A percentile compares a stretch with the other conserved stretches of the same genome.
Evolutionary conservation across 2,888 invertebrate species (phyloP).

Genomic region (Aphodius granarius): DNA sequence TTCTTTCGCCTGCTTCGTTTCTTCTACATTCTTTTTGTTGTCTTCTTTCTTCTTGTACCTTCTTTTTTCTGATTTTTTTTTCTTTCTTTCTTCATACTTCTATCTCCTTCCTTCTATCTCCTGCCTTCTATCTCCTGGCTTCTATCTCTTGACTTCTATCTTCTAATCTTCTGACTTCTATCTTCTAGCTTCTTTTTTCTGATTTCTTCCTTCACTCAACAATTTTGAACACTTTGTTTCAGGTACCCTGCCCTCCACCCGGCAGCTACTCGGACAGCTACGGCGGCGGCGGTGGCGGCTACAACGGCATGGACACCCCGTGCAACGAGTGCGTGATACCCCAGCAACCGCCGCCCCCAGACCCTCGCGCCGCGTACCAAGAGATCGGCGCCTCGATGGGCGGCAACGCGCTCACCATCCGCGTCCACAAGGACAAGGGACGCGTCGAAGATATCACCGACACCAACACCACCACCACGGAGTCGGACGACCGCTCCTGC

Average conservation of each 20-base stretch:
- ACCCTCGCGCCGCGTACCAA: slow-evolving; percentile 56
- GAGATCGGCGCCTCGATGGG: slow-evolving; percentile 69
- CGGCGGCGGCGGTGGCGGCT: slow-evolving; percentile 42
- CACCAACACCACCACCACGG: slow-evolving; percentile 50
- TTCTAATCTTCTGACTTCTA: too few species aligned
- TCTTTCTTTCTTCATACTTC: too few species aligned
- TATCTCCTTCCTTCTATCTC: too few species aligned
- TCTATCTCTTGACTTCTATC: too few species aligned
- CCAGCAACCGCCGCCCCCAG: slow-evolving; percentile 32
- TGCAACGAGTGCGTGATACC: slow-evolving; percentile 43
- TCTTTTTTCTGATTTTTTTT: too few species aligned
- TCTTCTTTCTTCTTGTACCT: too few species aligned
- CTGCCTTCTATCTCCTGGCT: too few species aligned
- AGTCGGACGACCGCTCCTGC: slow-evolving; percentile 50
- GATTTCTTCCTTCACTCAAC: too few species aligned
- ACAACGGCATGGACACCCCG: slow-evolving; percentile 16
- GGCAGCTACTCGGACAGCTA: slow-evolving; percentile 36
- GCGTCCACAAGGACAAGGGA: slow-evolving; percentile 62
- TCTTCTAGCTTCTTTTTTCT: too few species aligned
- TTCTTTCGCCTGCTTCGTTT: too few species aligned
- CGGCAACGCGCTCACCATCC: slow-evolving; percentile 66
- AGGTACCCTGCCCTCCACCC: background rate
- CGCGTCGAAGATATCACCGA: slow-evolving; percentile 54
- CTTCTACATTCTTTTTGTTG: too few species aligned
- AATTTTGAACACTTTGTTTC: too few species aligned